Evolutionary conservation across 2,888 invertebrate genomes (phyloP), one percentile per base, ranked within the genome.

Genomic region (Danaus chrysippus): DNA sequence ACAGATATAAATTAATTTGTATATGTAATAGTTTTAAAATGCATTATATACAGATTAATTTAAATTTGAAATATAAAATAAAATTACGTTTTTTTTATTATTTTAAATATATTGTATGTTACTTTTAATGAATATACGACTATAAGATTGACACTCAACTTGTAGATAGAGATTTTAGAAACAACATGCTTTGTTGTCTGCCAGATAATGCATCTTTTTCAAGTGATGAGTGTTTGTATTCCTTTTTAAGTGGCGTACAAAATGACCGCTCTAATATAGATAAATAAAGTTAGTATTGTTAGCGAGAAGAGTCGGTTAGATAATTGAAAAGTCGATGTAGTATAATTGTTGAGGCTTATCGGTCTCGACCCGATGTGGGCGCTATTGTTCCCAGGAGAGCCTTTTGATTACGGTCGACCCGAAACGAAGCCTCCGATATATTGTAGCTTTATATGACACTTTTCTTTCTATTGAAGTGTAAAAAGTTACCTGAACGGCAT

Each of bases 291-390:
- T 81, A 83, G 88, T 83, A 86, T 89, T 90, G 88, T 90, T 86
- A 79, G 80, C 77, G 82, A 76, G 83, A 83, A 80, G 86, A 86
- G 83, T 78, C 81, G 81, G 82, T 80, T 79, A 87, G 87, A 85
- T 91, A 91, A 91, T 91, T 91, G 90, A 90, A 90, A 91, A 91
- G 89, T 91, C 88, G 87, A 89, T 91, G 90, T 89, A 87, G 88
- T 88, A 89, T 91, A 91, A 91, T 90, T 90, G 90, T 86, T 82
- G 87, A 77, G 87, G 23, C 86, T 91, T 90, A 90, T 90, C 89
- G 86, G 84, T 77, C 82, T 79, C 82, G 82, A 79, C 79, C 86
- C 85, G 83, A 89, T 90, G 90, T 88, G 90, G 90, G 90, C 82
- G 84, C 88, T 78, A 90, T 91, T 91, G 90, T 91, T 89, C 87